phyloP scores from a whole-genome alignment of 1,140 invertebrate genomes.

The Drosophila bocqueti region DNA sequence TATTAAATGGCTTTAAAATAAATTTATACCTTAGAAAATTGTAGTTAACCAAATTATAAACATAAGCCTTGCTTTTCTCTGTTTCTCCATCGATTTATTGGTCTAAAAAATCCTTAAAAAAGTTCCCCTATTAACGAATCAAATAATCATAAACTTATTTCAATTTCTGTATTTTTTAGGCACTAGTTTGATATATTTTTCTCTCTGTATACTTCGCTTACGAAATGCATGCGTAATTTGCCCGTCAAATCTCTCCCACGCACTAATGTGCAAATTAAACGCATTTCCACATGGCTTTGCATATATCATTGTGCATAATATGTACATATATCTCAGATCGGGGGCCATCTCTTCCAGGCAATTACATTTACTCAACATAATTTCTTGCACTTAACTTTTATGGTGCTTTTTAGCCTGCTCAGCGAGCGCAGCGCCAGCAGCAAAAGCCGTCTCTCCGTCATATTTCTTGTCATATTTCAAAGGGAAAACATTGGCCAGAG shows the following conservation, averaged over 20 bases:
- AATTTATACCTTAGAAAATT: neutral
- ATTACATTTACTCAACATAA: constrained; percentile 66
- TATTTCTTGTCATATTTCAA: constrained; percentile 22
- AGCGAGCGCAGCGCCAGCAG: constrained; percentile 28
- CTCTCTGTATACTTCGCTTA: constrained; percentile 13
- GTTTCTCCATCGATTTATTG: neutral
- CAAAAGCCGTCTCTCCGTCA: constrained; percentile 8
- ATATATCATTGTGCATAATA: constrained; percentile 32
- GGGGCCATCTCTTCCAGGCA: constrained; percentile 56
- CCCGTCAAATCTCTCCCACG: constrained; percentile 38
- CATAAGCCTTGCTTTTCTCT: too few relatives aligned
- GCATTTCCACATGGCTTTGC: constrained; percentile 41
- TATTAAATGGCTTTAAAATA: neutral
- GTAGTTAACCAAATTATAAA: neutral
- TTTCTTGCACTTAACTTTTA: constrained; percentile 62
- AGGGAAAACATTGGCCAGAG: constrained; percentile 33
- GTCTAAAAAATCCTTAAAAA: neutral
- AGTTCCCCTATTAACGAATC: too few relatives aligned
- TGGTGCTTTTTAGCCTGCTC: constrained; percentile 43
- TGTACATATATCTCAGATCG: neutral
- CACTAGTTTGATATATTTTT: neutral
- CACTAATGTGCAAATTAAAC: constrained; percentile 75
- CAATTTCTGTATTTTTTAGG: neutral
- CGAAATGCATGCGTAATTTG: constrained; percentile 34
- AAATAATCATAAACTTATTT: neutral